phyloP scores from a whole-genome alignment of 2,797 vertebrate species.

The Typhlichthys subterraneus region DNA sequence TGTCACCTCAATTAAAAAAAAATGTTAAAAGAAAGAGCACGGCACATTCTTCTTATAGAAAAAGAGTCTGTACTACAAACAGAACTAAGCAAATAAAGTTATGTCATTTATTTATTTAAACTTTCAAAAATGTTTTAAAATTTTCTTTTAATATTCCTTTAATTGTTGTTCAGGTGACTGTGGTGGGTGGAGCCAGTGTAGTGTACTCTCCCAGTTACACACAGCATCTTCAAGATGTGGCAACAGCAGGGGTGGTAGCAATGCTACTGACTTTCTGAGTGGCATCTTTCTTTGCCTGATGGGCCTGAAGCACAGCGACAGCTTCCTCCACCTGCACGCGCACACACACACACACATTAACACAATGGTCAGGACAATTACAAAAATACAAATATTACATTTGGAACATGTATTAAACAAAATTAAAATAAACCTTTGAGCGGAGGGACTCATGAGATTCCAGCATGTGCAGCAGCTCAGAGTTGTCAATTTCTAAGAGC shows the following conservation, averaged over 20 bases:
- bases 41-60: constrained; percentile 58
- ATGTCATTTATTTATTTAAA: constrained; percentile 56
- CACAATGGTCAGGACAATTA: neutral
- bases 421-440: constrained; percentile 84
- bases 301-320: constrained; percentile 94
- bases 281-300: constrained; percentile 98
- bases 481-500: constrained; percentile 98
- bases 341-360: neutral
- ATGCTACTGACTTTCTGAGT: constrained; percentile 91
- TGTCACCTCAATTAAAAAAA: constrained; percentile 64
- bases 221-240: constrained; percentile 70
- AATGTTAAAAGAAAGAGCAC: constrained; percentile 66
- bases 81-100: constrained; percentile 68
- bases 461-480: constrained; percentile 95
- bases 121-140: constrained; percentile 66
- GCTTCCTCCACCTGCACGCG: constrained; percentile 91
- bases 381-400: neutral
- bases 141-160: constrained; percentile 48
- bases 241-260: constrained; percentile 59
- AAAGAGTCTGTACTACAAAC: constrained; percentile 59
- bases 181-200: constrained; percentile 39
- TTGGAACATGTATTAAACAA: neutral
- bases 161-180: constrained; percentile 42
- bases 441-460: constrained; percentile 97
- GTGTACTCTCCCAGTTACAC: constrained; percentile 30